Conservation (phyloP, 1,140 invertebrate genomes). For the Bombus breviceps region DNA sequence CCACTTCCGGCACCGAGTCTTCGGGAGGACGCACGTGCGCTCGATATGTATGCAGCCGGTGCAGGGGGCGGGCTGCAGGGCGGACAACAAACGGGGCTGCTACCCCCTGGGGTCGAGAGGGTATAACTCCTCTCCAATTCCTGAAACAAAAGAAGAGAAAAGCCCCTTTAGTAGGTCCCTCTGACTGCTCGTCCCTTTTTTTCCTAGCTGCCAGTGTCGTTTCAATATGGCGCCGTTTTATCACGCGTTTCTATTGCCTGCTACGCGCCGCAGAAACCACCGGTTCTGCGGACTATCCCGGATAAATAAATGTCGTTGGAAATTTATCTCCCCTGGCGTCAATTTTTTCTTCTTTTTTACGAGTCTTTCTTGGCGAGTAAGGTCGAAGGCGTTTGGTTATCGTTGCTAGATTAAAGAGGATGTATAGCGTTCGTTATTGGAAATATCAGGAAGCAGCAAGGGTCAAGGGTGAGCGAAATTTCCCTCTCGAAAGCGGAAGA, state of each 20-base stretch:
- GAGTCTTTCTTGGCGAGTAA: background rate
- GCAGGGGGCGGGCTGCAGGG: slow-evolving; percentile 76
- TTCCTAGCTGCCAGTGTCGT: background rate
- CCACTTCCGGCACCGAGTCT: slow-evolving; percentile 70
- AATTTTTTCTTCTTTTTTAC: background rate
- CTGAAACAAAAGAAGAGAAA: slow-evolving; percentile 66
- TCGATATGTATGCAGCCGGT: slow-evolving; percentile 77
- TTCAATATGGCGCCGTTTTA: slow-evolving; percentile 12
- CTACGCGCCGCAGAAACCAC: background rate
- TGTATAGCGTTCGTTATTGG: background rate
- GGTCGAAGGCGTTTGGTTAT: background rate
- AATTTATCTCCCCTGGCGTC: background rate
- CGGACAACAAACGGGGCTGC: slow-evolving; percentile 75
- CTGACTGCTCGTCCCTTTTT: background rate
- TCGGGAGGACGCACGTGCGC: slow-evolving; percentile 77
- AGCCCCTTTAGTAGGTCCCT: slow-evolving; percentile 25
- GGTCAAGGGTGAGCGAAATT: background rate
- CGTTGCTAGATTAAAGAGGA: background rate
- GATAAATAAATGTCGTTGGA: slow-evolving; percentile 16
- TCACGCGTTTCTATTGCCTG: background rate
- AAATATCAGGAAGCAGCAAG: background rate
- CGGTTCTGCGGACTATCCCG: background rate
- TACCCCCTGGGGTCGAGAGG: slow-evolving; percentile 73
- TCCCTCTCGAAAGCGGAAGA: slow-evolving; percentile 7
- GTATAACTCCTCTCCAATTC: slow-evolving; percentile 77